phyloP scores from a whole-genome alignment of 2,888 invertebrate species.

The Eupithecia abbreviata region DNA sequence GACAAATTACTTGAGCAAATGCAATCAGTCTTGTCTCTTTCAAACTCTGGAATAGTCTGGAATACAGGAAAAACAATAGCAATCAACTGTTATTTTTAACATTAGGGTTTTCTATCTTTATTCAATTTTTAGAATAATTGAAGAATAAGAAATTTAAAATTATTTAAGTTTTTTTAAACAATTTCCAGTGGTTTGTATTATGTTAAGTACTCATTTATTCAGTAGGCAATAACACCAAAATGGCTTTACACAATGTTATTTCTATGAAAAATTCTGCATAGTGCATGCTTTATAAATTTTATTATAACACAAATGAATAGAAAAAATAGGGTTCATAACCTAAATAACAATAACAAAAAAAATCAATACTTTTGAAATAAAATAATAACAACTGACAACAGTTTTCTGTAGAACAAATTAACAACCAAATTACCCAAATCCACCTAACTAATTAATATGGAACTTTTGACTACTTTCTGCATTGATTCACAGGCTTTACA shows the following conservation, averaged over 20 bases:
- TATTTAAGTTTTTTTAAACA: background rate
- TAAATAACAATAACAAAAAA: slow-evolving; percentile 7
- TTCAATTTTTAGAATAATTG: background rate
- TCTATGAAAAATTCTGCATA: background rate
- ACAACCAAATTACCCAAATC: background rate
- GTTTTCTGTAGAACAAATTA: background rate
- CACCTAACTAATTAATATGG: background rate
- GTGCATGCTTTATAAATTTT: background rate
- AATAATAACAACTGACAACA: slow-evolving; percentile 3
- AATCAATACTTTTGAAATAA: slow-evolving; percentile 4
- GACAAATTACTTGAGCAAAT: slow-evolving; percentile 1
- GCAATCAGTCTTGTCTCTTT: background rate
- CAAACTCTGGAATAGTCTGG: background rate
- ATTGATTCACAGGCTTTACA: background rate
- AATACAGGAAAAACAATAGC: background rate
- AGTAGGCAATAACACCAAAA: background rate
- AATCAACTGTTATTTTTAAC: background rate
- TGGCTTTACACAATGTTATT: background rate
- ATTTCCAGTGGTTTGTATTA: background rate
- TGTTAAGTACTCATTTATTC: background rate
- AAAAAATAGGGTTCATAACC: background rate
- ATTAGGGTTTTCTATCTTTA: background rate
- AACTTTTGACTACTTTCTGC: background rate
- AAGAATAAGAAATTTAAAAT: background rate
- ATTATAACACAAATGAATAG: background rate